Evolutionary conservation across 2,113 vertebrate species (phyloP).

Genomic region (Urocolius indicus): DNA sequence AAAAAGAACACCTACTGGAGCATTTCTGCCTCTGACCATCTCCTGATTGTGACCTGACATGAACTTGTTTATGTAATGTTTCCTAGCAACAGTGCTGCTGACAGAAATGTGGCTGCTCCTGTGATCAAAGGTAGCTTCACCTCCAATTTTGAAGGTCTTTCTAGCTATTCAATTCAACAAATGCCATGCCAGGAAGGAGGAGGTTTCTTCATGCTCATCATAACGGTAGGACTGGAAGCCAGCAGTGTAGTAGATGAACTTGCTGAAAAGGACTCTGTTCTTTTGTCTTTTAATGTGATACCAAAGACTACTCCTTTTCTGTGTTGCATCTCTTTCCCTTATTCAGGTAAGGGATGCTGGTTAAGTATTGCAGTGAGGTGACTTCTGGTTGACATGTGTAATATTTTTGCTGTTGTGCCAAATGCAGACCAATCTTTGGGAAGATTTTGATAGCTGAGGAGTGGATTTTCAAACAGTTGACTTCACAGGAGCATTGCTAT

Average conservation of each 20-base stretch:
- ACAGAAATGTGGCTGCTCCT: background rate
- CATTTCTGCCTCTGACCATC: constrained; percentile 36
- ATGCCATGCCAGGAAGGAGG: background rate
- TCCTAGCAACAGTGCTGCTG: constrained; percentile 23
- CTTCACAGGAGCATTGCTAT: background rate
- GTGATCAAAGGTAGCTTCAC: background rate
- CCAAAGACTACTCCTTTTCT: background rate
- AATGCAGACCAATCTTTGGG: background rate
- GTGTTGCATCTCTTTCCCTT: background rate
- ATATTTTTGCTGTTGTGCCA: background rate
- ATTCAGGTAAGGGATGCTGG: background rate
- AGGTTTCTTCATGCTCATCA: background rate
- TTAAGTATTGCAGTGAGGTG: background rate
- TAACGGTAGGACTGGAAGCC: background rate
- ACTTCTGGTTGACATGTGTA: background rate
- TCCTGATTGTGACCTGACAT: background rate
- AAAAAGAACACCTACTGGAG: constrained; percentile 28
- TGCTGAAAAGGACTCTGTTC: background rate
- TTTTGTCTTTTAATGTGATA: background rate
- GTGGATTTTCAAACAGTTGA: background rate
- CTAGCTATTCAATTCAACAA: background rate
- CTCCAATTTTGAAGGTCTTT: background rate
- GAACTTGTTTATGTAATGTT: constrained; percentile 51
- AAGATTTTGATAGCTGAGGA: background rate
- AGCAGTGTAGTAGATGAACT: background rate